A percentile compares a stretch with the other conserved stretches of the same genome.
phyloP scores from a whole-genome alignment of 92 coral and sea anemone species.

The Pocillopora meandrina region DNA sequence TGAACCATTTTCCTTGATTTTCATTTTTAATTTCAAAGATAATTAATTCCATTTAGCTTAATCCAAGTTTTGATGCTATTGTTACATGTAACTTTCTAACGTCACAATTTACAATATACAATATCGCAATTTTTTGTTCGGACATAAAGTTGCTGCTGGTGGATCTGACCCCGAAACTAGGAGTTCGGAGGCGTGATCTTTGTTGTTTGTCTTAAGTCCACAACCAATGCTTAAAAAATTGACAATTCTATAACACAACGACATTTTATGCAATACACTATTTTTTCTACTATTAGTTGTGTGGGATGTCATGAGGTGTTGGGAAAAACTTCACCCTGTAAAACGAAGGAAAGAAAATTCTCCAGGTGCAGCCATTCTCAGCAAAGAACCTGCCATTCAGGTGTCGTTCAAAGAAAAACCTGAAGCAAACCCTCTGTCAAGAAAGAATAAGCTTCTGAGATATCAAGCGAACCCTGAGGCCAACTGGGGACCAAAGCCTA shows the following conservation, averaged over 20 bases:
- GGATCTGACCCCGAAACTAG: too few relatives aligned
- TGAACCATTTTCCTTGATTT: neutral
- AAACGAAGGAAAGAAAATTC: conserved; percentile 77
- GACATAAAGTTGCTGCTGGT: too few relatives aligned
- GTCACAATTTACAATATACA: too few relatives aligned
- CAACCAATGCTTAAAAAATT: too few relatives aligned
- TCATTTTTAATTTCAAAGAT: neutral
- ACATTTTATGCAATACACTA: neutral
- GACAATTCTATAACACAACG: neutral
- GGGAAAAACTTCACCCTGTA: conserved; percentile 91
- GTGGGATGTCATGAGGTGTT: conserved; percentile 95
- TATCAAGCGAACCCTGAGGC: conserved; percentile 96
- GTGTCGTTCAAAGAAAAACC: conserved; percentile 75
- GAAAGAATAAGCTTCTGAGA: conserved; percentile 79
- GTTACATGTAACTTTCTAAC: too few relatives aligned
- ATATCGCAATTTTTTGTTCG: too few relatives aligned
- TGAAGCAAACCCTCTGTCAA: conserved; percentile 90
- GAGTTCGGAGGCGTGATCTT: too few relatives aligned
- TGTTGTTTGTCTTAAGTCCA: too few relatives aligned
- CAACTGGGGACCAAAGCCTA: conserved; percentile 98
- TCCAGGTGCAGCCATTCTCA: conserved; percentile 80
- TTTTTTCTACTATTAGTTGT: conserved; percentile 54
- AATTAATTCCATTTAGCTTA: too few relatives aligned
- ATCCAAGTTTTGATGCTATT: too few relatives aligned
- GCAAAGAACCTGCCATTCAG: conserved; percentile 70